Percentiles rank a stretch among this genome's conserved stretches.
Evolutionary conservation across 1,140 invertebrate genomes (phyloP).

Genomic region (Listronotus bonariensis): DNA sequence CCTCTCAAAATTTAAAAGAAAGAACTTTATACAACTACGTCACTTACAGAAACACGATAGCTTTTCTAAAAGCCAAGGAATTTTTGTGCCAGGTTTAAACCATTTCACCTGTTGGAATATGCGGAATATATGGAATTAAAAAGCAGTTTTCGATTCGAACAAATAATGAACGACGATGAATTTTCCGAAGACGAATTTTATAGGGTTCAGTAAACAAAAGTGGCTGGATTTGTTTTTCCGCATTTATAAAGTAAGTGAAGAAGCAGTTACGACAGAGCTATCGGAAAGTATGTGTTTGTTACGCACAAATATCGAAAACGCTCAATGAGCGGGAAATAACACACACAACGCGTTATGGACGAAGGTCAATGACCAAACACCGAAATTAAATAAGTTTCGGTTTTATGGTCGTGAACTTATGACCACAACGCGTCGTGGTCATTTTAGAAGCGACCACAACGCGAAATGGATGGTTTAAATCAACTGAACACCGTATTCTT

Average conservation of each 20-base stretch:
- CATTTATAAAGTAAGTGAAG: slow-evolving; percentile 47
- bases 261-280: too few species aligned
- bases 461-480: too few species aligned
- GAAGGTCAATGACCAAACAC: too few species aligned
- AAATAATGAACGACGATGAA: not conserved
- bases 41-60: slow-evolving; percentile 46
- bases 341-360: too few species aligned
- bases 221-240: slow-evolving; percentile 57
- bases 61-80: slow-evolving; percentile 48
- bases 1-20: slow-evolving; percentile 13
- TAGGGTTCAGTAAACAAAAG: slow-evolving; percentile 49
- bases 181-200: slow-evolving; percentile 41
- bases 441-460: too few species aligned
- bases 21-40: slow-evolving; percentile 30
- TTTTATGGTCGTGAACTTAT: too few species aligned
- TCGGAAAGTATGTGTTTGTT: too few species aligned
- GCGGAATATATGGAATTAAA: slow-evolving; percentile 47
- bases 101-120: slow-evolving; percentile 51
- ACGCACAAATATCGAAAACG: too few species aligned
- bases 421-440: too few species aligned
- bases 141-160: slow-evolving; percentile 1
- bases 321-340: too few species aligned
- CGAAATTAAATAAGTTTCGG: too few species aligned
- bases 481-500: too few species aligned
- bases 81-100: slow-evolving; percentile 47